Evolutionary conservation across 2,888 invertebrate species (phyloP).

Genomic region (Microplitis manilae): DNA sequence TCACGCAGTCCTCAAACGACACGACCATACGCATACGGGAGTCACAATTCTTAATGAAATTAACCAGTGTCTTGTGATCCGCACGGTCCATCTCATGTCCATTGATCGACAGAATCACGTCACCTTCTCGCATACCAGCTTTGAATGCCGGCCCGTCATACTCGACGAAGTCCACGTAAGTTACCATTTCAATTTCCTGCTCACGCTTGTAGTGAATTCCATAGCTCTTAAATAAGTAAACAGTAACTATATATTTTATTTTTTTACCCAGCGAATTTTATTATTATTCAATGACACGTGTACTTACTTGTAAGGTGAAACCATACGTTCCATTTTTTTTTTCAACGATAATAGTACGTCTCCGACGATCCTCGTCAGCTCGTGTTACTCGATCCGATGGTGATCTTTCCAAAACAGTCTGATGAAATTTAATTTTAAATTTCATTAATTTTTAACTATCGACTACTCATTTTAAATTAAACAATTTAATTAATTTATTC

Average conservation of each 20-base stretch:
- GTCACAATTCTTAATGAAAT: conserved; percentile 91
- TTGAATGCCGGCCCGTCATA: conserved; percentile 92
- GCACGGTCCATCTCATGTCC: conserved; percentile 95
- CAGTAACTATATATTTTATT: conserved; percentile 32
- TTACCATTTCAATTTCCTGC: conserved; percentile 95
- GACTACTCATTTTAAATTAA: no score
- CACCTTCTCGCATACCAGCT: conserved; percentile 96
- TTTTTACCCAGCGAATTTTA: not conserved
- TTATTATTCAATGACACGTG: conserved; percentile 15
- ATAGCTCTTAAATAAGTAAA: conserved; percentile 80
- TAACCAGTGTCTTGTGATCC: conserved; percentile 94
- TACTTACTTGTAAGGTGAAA: conserved; percentile 86
- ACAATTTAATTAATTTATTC: not conserved
- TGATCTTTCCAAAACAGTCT: conserved; percentile 80
- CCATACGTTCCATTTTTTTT: conserved; percentile 93
- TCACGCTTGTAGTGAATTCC: conserved; percentile 96
- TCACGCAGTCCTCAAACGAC: conserved; percentile 95
- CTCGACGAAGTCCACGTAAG: conserved; percentile 97
- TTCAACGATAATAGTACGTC: conserved; percentile 93
- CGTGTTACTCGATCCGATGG: conserved; percentile 83
- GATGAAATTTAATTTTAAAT: conserved; percentile 36
- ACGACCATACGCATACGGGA: conserved; percentile 96
- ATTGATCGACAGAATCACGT: conserved; percentile 96
- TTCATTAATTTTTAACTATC: no score
- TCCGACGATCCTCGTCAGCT: conserved; percentile 87